Evolutionary conservation across 2,113 vertebrate species (phyloP).

Genomic region (Athene noctua): DNA sequence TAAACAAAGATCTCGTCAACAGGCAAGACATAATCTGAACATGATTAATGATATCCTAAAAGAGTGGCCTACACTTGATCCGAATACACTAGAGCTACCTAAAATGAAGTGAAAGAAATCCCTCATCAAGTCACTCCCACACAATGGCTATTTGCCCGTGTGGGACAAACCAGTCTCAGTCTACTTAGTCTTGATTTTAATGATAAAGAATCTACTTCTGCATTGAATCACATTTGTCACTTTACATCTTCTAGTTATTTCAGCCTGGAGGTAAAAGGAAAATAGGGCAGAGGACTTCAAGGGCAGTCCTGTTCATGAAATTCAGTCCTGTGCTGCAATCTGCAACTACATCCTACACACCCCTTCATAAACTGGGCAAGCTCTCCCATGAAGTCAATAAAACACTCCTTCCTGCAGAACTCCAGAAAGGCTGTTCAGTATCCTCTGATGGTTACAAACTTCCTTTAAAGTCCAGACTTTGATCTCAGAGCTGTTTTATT

Average conservation of each 20-base stretch:
- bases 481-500: not conserved
- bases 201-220: not conserved
- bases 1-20: not conserved
- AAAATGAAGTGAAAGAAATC: not conserved
- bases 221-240: fast-evolving
- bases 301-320: not conserved
- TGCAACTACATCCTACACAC: not conserved
- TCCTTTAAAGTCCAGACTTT: not conserved
- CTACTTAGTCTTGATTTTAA: not conserved
- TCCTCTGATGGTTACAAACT: not conserved
- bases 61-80: not conserved
- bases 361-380: not conserved
- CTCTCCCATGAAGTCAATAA: not conserved
- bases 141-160: fast-evolving
- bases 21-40: not conserved
- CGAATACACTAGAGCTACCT: not conserved
- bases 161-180: not conserved
- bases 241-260: not conserved
- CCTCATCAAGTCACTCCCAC: not conserved
- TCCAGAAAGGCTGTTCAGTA: not conserved
- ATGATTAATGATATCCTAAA: not conserved
- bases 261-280: not conserved
- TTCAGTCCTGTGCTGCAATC: not conserved
- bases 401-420: not conserved
- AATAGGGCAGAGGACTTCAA: not conserved